These are phyloP conservation scores for Cinclus mexicanus DNA, from an alignment of 2,113 vertebrate species.

Conservation along the genomic window DNA sequence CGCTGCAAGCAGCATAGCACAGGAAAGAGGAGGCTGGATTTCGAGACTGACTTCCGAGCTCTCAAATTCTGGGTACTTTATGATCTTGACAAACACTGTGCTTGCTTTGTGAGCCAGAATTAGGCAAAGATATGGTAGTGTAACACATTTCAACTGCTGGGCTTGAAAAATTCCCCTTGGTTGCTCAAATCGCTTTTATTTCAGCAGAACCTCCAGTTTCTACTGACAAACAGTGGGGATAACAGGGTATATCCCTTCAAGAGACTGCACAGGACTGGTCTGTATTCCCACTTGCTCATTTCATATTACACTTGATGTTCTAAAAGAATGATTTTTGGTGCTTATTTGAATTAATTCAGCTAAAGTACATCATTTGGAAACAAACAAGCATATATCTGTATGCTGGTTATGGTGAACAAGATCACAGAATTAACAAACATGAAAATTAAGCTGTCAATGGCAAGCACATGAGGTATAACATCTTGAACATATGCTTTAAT, in stretches of 20 bases:
- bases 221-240: neutral
- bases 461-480: neutral
- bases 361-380: neutral
- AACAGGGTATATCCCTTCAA: neutral
- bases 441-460: slow-evolving; percentile 29
- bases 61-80: neutral
- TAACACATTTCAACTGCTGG: neutral
- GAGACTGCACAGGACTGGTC: neutral
- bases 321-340: neutral
- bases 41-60: slow-evolving; percentile 3
- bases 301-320: neutral
- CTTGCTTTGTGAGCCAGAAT: neutral
- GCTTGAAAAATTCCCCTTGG: neutral
- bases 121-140: neutral
- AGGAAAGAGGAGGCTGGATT: neutral
- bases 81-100: slow-evolving; percentile 9
- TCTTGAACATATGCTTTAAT: slow-evolving; percentile 22
- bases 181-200: neutral
- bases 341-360: slow-evolving; percentile 25
- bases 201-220: neutral
- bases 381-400: neutral
- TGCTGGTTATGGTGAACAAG: slow-evolving; percentile 19
- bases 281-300: neutral
- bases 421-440: slow-evolving; percentile 20
- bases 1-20: neutral